Evolutionary conservation across 1,140 invertebrate species (phyloP).

Genomic region (Belonocnema kinseyi): DNA sequence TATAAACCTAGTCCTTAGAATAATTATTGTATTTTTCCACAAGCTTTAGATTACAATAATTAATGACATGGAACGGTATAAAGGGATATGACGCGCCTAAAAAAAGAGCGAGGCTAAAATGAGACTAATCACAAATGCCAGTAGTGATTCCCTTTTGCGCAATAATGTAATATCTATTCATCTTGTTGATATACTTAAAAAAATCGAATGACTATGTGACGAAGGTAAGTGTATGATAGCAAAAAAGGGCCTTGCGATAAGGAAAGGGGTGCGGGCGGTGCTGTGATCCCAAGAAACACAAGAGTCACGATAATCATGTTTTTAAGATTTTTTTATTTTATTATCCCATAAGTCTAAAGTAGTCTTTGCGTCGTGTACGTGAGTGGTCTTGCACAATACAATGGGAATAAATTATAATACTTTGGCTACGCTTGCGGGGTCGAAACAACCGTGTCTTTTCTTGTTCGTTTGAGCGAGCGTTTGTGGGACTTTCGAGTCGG

Average conservation of each 20-base stretch:
- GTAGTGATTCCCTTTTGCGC: not conserved
- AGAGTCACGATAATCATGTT: constrained; percentile 55
- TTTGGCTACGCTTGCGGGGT: constrained; percentile 72
- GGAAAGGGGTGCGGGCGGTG: not conserved
- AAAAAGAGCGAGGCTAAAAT: constrained; percentile 30
- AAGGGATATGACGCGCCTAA: constrained; percentile 45
- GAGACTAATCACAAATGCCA: constrained; percentile 4
- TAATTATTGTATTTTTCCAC: constrained; percentile 64
- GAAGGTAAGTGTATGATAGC: constrained; percentile 31
- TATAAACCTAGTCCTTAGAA: constrained; percentile 70
- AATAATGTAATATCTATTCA: constrained; percentile 42
- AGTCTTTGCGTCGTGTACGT: constrained; percentile 73
- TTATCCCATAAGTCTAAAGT: constrained; percentile 75
- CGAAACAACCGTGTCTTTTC: constrained; percentile 63
- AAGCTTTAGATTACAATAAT: constrained; percentile 56
- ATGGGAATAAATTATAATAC: constrained; percentile 77
- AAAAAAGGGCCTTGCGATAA: too few species aligned
- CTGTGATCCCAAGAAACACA: constrained; percentile 48
- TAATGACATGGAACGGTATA: constrained; percentile 41
- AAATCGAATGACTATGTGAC: constrained; percentile 35
- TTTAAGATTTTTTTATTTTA: constrained; percentile 74
- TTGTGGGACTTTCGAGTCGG: constrained; percentile 43
- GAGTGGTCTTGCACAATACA: constrained; percentile 73
- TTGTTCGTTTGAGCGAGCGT: constrained; percentile 38
- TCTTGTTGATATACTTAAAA: constrained; percentile 11